A percentile compares a stretch with the other conserved stretches of the same genome.
These are phyloP conservation scores for Dryomyza anilis DNA, from an alignment of 2,888 invertebrate genomes.

Conservation along the genomic window DNA sequence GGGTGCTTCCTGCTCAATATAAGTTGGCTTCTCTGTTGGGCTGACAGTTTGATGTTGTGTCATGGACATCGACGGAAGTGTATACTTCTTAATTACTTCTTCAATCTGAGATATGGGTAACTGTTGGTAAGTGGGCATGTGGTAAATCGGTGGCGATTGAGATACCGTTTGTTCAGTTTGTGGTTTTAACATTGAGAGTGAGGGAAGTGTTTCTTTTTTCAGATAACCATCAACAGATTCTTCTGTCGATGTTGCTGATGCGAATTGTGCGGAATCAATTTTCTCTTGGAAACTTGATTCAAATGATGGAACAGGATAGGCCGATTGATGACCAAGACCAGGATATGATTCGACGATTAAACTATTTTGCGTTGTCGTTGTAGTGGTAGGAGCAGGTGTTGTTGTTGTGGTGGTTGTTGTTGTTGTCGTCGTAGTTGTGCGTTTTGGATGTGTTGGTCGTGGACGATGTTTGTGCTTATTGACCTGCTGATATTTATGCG, in stretches of 20 bases:
- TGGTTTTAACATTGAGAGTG: too few relatives aligned
- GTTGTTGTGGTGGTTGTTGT: constrained; percentile 33
- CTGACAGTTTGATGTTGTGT: constrained; percentile 42
- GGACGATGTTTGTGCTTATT: constrained; percentile 39
- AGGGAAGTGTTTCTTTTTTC: too few relatives aligned
- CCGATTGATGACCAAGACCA: constrained; percentile 11
- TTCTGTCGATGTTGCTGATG: constrained; percentile 19
- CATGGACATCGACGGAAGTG: constrained; percentile 40
- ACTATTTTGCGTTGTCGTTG: constrained; percentile 32
- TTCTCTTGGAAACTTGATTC: too few relatives aligned
- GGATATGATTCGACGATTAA: constrained; percentile 30
- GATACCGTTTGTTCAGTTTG: too few relatives aligned
- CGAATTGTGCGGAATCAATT: too few relatives aligned
- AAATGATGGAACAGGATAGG: constrained; percentile 49
- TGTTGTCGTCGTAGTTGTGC: constrained; percentile 34
- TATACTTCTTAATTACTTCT: constrained; percentile 45
- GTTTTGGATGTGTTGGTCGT: constrained; percentile 39
- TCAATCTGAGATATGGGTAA: too few relatives aligned
- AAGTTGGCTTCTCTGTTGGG: too few relatives aligned
- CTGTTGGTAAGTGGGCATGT: too few relatives aligned
- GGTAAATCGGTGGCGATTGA: too few relatives aligned
- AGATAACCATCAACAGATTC: constrained; percentile 27
- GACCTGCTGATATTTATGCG: constrained; percentile 23
- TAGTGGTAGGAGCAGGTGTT: constrained; percentile 32
- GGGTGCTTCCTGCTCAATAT: constrained; percentile 15